These are phyloP conservation scores for Mesorhabditis belari DNA, from an alignment of 2,888 invertebrate species.

Conservation along the genomic window DNA sequence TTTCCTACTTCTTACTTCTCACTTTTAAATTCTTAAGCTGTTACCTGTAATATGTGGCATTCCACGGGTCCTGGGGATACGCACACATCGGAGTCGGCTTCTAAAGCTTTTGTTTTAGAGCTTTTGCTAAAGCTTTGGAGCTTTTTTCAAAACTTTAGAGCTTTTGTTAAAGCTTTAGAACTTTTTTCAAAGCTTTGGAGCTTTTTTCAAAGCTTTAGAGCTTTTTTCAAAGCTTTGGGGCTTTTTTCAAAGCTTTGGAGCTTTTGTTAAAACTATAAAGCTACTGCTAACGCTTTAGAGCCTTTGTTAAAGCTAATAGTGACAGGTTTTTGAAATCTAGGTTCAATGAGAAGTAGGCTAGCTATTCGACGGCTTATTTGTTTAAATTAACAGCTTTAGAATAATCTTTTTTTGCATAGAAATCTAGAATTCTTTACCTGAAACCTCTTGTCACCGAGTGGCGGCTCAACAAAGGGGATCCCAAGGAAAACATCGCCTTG, in stretches of 20 bases:
- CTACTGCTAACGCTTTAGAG: no score
- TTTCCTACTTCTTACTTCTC: no score
- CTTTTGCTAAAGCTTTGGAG: neutral
- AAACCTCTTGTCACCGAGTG: neutral
- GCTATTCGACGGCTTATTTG: no score
- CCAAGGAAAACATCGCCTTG: neutral
- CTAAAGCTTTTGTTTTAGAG: neutral
- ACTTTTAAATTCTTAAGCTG: neutral
- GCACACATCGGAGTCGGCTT: neutral
- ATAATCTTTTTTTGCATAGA: neutral
- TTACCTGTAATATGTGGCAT: slow-evolving; percentile 3
- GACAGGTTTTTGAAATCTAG: no score
- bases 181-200: neutral
- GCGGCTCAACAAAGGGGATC: neutral
- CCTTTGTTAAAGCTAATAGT: no score
- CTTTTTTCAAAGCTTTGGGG: neutral
- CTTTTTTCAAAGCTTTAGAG: no score
- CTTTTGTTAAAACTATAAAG: neutral
- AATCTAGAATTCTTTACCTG: neutral
- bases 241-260: no score
- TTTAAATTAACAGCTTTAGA: no score
- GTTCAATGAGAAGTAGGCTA: no score
- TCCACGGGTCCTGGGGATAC: slow-evolving; percentile 4
- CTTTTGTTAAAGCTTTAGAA: neutral
- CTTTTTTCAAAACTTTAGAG: neutral